These are phyloP conservation scores for Oryzias celebensis DNA, from an alignment of 2,113 vertebrate genomes.

Conservation along the genomic window DNA sequence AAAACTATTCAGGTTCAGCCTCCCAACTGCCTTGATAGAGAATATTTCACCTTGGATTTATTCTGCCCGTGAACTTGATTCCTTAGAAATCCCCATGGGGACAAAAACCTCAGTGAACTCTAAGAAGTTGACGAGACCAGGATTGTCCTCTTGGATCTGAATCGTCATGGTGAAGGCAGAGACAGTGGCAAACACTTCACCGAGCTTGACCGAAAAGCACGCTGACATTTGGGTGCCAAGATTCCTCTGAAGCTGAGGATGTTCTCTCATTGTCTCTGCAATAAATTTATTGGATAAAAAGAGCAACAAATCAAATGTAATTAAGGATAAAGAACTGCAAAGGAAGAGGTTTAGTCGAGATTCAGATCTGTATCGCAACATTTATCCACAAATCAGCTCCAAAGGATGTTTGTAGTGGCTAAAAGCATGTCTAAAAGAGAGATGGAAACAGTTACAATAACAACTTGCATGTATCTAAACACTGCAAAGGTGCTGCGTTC, in stretches of 20 bases:
- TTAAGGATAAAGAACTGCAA: neutral
- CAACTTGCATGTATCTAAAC: no score
- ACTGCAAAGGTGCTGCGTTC: no score
- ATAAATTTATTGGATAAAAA: constrained; percentile 5
- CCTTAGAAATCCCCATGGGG: constrained; percentile 36
- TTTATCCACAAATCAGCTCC: neutral
- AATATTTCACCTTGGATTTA: constrained; percentile 30
- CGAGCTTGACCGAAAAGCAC: constrained; percentile 12
- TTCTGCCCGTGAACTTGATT: constrained; percentile 31
- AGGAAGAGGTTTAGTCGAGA: neutral
- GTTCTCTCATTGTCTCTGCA: neutral
- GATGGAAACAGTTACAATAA: no score
- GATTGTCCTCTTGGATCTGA: constrained; percentile 34
- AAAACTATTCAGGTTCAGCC: constrained; percentile 24
- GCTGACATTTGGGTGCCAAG: constrained; percentile 41
- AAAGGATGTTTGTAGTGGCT: neutral
- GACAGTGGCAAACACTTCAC: constrained; percentile 8
- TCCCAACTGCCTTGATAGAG: constrained; percentile 4
- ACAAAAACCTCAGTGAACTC: constrained; percentile 23
- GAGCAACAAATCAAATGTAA: neutral
- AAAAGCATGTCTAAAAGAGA: no score
- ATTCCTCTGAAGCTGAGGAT: constrained; percentile 1
- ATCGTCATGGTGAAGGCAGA: constrained; percentile 38
- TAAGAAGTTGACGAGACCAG: constrained; percentile 22
- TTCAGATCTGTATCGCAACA: neutral